Evolutionary conservation across 2,113 vertebrate genomes (phyloP).

Genomic region (Peromyscus polionotus): DNA sequence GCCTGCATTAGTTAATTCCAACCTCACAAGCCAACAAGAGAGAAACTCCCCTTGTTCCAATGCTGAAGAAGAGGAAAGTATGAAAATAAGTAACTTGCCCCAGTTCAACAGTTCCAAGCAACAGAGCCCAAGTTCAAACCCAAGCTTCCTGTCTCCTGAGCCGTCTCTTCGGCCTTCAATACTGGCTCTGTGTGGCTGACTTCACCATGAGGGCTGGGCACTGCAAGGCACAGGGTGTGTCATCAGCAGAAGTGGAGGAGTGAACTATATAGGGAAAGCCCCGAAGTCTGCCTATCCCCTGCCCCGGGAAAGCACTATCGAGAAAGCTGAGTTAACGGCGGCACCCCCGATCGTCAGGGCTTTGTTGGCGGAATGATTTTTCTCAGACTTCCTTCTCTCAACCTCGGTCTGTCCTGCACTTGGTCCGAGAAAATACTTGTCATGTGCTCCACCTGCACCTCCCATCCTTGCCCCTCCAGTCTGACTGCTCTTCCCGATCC

Average conservation of each 20-base stretch:
- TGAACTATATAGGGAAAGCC: background rate
- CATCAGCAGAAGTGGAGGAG: background rate
- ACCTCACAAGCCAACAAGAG: background rate
- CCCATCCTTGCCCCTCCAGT: background rate
- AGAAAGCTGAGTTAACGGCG: background rate
- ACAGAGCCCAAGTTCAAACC: background rate
- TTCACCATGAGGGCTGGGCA: background rate
- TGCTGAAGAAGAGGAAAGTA: slow-evolving; percentile 31
- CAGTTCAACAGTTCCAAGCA: slow-evolving; percentile 30
- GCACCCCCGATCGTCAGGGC: background rate
- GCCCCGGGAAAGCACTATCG: background rate
- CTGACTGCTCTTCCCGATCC: background rate
- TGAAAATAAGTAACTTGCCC: slow-evolving; percentile 12
- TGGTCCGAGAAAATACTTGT: slow-evolving; percentile 32
- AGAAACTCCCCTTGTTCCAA: background rate
- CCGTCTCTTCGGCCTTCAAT: background rate
- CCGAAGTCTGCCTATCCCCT: background rate
- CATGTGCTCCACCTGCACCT: background rate
- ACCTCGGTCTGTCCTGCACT: background rate
- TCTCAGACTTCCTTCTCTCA: slow-evolving; percentile 1
- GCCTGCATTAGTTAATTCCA: slow-evolving; percentile 13
- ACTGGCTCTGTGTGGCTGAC: background rate
- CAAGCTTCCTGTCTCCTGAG: background rate
- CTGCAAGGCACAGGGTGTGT: background rate
- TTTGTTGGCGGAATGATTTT: background rate